Evolutionary conservation across 2,888 invertebrate genomes (phyloP), one percentile per base, ranked within the genome.

Genomic region (Salpingus planirostris): DNA sequence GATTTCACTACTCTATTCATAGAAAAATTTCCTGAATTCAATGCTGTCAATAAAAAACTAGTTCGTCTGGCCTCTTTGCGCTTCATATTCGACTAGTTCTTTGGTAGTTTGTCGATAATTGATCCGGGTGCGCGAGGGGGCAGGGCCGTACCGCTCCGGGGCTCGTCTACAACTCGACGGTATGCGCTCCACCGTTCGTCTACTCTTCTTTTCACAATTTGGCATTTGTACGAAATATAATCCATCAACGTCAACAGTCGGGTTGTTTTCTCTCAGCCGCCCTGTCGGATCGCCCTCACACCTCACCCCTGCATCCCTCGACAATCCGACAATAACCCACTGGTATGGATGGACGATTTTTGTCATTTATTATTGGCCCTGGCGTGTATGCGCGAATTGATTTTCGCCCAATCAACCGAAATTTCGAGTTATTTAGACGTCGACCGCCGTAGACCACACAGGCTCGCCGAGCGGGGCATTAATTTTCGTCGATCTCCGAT

Each of bases 141-240:
- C n/a, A n/a, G n/a, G n/a, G n/a, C n/a, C n/a, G n/a, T n/a, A n/a
- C n/a, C n/a, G n/a, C n/a, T n/a, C 50, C 52, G 54, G 52, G 48
- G 49, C 51, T 50, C 51, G 54, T 55, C 54, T 57, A 57, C 57
- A 57, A 57, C 55, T 51, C 54, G 47, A 55, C 54, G 59, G 59
- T 58, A 58, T 59, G 55, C 55, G 52, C 48, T 50, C 41, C 47
- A 52, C 53, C 59, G 57, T 59, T 62, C 59, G 55, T 61, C 62
- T 61, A 61, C 64, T 61, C 59, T 61, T 64, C 65, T 64, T 65
- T 66, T 66, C 66, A 66, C 66, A 65, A 66, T 66, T 66, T 66
- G 66, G 65, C 65, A 65, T 67, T 67, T 66, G 66, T 65, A 66
- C 65, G 65, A 56, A 66, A 65, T 63, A 63, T 59, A 57, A 67